phyloP scores from a whole-genome alignment of 2,113 vertebrate species.

The Rhinichthys klamathensis region DNA sequence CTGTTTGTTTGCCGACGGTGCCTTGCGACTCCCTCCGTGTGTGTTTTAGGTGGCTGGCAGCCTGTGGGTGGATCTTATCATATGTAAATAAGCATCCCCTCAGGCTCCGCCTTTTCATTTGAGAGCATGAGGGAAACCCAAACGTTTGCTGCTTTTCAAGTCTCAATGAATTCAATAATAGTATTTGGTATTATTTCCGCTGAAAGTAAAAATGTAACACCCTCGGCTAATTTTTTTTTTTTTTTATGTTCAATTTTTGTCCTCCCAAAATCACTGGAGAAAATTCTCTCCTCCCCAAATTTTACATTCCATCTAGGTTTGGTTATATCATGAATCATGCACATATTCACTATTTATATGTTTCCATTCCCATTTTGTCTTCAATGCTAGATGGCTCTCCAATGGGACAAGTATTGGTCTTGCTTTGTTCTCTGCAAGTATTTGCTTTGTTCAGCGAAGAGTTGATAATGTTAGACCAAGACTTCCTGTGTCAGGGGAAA shows the following conservation, averaged over 20 bases:
- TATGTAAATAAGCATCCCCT: slow-evolving; percentile 6
- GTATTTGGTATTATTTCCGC: neutral
- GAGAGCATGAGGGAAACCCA: too few relatives aligned
- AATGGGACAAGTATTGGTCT: neutral
- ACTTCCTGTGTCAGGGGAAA: neutral
- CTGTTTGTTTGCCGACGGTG: neutral
- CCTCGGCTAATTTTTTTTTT: neutral
- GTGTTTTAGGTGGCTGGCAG: slow-evolving; percentile 17
- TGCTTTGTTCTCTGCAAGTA: neutral
- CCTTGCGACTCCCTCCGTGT: neutral
- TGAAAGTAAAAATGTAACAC: neutral
- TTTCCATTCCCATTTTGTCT: neutral
- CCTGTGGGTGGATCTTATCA: slow-evolving; percentile 6
- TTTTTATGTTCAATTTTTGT: neutral
- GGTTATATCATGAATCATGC: too few relatives aligned
- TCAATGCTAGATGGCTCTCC: neutral
- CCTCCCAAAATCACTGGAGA: neutral
- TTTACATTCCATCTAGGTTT: too few relatives aligned
- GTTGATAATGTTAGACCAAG: neutral
- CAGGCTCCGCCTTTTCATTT: slow-evolving; percentile 4
- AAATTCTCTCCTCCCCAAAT: neutral
- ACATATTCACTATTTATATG: neutral
- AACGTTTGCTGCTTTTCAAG: neutral
- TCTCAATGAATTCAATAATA: neutral
- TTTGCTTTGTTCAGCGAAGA: neutral